These are phyloP conservation scores for Lottia scabra DNA, from an alignment of 2,888 invertebrate genomes.

Conservation along the genomic window DNA sequence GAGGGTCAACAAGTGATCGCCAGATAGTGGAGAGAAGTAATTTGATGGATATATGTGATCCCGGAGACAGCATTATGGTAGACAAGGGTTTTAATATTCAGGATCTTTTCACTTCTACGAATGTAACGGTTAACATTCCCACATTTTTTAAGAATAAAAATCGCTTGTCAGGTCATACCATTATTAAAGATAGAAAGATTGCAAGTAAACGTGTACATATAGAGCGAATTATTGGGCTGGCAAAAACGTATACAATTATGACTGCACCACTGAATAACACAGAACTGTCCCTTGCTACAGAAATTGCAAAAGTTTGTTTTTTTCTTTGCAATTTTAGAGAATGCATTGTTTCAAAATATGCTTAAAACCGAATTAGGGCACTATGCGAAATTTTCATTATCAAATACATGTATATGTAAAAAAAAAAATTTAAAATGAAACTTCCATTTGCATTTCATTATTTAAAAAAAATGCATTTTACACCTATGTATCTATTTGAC, in stretches of 20 bases:
- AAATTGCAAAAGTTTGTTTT: neutral
- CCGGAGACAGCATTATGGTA: conserved; percentile 33
- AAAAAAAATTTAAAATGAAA: too few relatives aligned
- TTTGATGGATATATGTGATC: conserved; percentile 25
- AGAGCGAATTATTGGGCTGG: conserved; percentile 22
- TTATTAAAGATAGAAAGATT: conserved; percentile 33
- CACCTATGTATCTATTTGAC: too few relatives aligned
- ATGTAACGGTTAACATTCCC: conserved; percentile 35
- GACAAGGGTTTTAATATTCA: conserved; percentile 41
- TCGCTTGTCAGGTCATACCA: conserved; percentile 23
- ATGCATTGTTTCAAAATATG: neutral
- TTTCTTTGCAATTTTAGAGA: neutral
- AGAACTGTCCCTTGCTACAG: conserved; percentile 2
- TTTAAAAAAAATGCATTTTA: too few relatives aligned
- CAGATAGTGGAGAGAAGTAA: conserved; percentile 35
- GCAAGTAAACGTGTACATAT: conserved; percentile 34
- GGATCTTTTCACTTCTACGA: conserved; percentile 28
- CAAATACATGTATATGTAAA: too few relatives aligned
- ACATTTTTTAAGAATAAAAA: conserved; percentile 35
- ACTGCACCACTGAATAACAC: neutral
- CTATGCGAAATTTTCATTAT: too few relatives aligned
- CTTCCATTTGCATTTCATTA: too few relatives aligned
- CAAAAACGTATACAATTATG: conserved; percentile 16
- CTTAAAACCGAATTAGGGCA: neutral
- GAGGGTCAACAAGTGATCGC: conserved; percentile 37